Evolutionary conservation across 2,888 invertebrate genomes (phyloP), one percentile per base, ranked within the genome.

Genomic region (Rhorus exstirpatorius): DNA sequence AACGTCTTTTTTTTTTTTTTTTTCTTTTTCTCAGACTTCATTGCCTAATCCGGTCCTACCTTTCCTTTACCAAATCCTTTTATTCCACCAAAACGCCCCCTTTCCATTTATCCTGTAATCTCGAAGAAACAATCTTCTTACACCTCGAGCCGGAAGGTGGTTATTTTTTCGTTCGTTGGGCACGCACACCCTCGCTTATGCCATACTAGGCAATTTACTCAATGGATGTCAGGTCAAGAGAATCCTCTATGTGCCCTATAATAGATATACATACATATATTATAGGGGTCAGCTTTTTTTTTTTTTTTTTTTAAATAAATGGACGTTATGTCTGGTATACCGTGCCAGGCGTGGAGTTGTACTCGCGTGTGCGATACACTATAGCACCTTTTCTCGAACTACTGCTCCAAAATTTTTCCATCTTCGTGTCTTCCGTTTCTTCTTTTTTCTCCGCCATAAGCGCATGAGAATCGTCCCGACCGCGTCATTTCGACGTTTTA

Each of bases 401-500:
- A 26, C 46, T 58, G 35, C 35, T 60, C 60, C 21, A 71, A 44
- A 17, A 70, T 58, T 76, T 72, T 61, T 44, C 67, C 44, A 8
- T 77, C 63, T 80, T 51, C 35, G 14, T 41, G n/a, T 60, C 17
- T 46, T 14, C 38, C 41, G 31, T 60, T 17, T 7, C 21, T 3
- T 10, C 12, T 70, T 46, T 79, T 67, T 74, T 38, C 58, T 44
- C 51, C 12, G 17, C 51, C 53, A 83, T 81, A 81, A 72, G 26
- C 77, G 31, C 14, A 41, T n/a, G 31, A 55, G 75, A 72, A 71
- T 68, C 53, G 63, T 71, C 70, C 87, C 87, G 86, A 86, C 85
- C 87, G 86, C 88, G 87, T 91, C 90, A 90, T 90, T 91, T 91
- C 88, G 88, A 90, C 89, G 89, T 91, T 74, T 74, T 91, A 91